Conservation (phyloP, 2,113 vertebrate species). For the Pollimyrus isidori region DNA sequence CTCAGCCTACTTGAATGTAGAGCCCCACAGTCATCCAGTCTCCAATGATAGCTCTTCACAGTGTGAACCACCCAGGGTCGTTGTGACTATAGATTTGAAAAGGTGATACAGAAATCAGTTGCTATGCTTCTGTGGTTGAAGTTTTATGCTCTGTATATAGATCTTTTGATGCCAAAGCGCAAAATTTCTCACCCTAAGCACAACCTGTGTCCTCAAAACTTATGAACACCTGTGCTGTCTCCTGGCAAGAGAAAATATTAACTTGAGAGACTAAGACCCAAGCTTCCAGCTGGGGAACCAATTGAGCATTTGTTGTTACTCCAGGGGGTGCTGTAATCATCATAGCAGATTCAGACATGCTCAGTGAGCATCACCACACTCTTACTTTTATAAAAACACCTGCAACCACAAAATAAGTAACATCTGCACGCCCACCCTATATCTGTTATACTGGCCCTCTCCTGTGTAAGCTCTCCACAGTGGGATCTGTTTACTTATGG, state of each 20-base stretch:
- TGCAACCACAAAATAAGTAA: conserved; percentile 2
- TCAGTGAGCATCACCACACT: not conserved
- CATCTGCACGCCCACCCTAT: not conserved
- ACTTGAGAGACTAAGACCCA: not conserved
- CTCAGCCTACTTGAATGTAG: not conserved
- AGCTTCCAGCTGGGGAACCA: not conserved
- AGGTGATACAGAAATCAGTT: not conserved
- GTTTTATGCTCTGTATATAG: not conserved
- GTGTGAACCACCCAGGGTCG: not conserved
- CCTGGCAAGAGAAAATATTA: not conserved
- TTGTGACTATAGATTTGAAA: not conserved
- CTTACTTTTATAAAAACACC: not conserved
- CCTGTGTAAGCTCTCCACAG: not conserved
- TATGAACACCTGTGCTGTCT: not conserved
- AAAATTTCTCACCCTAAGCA: not conserved
- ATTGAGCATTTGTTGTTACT: conserved; percentile 3
- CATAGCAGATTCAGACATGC: conserved; percentile 1
- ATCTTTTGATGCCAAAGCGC: not conserved
- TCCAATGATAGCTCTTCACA: not conserved
- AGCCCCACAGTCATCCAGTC: not conserved
- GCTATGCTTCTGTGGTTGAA: not conserved
- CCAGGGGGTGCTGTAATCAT: not conserved
- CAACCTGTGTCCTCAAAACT: not conserved
- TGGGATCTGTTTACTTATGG: not conserved
- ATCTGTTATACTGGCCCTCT: not conserved